These are phyloP conservation scores for Psilanteris sp. DNA, from an alignment of 1,140 invertebrate species.

Conservation along the genomic window DNA sequence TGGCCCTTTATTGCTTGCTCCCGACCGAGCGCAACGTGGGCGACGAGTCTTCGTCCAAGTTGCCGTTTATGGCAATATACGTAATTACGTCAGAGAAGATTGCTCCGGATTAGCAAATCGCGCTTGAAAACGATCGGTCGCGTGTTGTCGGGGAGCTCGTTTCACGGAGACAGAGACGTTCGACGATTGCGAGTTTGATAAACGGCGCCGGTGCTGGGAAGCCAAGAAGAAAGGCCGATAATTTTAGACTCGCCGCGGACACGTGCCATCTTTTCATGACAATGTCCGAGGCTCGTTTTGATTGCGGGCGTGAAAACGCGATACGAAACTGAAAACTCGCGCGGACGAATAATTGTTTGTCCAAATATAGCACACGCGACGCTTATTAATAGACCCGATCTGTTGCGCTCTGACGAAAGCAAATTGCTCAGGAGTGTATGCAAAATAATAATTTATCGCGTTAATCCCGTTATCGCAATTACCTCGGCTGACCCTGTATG, in stretches of 20 bases:
- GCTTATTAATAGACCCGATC: conserved; percentile 7
- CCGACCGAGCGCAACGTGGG: not conserved
- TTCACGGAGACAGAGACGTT: not conserved
- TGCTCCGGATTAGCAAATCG: conserved; percentile 14
- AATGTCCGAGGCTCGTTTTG: no score
- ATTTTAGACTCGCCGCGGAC: no score
- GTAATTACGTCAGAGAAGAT: conserved; percentile 21
- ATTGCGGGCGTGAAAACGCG: no score
- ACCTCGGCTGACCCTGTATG: conserved; percentile 31
- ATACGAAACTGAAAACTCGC: no score
- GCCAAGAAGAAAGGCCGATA: no score
- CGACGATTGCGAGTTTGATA: no score
- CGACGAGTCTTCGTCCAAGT: conserved; percentile 11
- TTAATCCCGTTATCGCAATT: conserved; percentile 45
- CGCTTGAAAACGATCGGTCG: conserved; percentile 6
- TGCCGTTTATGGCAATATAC: conserved; percentile 4
- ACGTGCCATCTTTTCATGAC: no score
- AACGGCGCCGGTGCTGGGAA: no score
- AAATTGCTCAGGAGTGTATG: conserved; percentile 8
- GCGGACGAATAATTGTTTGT: not conserved
- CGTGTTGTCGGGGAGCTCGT: not conserved
- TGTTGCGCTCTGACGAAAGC: not conserved
- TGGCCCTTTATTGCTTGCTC: conserved; percentile 4
- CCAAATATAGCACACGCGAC: not conserved
- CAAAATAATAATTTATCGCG: conserved; percentile 41